Percentiles rank a stretch among this genome's conserved stretches.
Conservation (phyloP, 2,113 vertebrate species). For the Sitta europaea region DNA sequence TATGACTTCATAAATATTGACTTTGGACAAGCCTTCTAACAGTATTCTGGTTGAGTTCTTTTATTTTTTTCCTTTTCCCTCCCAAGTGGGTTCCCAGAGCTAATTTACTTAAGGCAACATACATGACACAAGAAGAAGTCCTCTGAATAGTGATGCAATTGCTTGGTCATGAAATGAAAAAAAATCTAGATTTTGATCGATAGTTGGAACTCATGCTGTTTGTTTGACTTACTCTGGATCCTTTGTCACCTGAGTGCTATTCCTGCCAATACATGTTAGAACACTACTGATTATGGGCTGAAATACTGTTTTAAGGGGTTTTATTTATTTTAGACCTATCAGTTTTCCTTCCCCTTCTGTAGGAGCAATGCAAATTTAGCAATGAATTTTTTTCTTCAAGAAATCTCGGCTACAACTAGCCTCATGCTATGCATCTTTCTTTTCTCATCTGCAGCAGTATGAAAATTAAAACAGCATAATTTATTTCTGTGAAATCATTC, state of each 20-base stretch:
- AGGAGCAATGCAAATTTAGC: not conserved
- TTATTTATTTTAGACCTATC: not conserved
- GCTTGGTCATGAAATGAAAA: constrained; percentile 12
- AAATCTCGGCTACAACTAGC: not conserved
- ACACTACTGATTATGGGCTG: not conserved
- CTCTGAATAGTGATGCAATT: constrained; percentile 23
- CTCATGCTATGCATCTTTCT: not conserved
- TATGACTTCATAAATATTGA: constrained; percentile 43
- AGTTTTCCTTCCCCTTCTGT: not conserved
- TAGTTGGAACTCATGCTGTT: not conserved
- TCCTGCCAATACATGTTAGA: constrained; percentile 2
- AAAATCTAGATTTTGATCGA: not conserved
- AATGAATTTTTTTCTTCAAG: not conserved
- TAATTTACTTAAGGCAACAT: constrained; percentile 34
- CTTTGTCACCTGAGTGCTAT: not conserved
- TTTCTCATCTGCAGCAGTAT: not conserved
- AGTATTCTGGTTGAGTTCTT: not conserved
- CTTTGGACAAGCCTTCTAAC: constrained; percentile 56
- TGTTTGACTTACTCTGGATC: not conserved
- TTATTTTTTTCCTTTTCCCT: not conserved
- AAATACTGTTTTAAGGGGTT: not conserved
- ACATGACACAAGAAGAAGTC: constrained; percentile 17
- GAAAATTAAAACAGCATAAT: not conserved
- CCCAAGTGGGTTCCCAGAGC: constrained; percentile 4
- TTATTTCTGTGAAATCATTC: not conserved